Base-by-base conservation (phyloP, 1,140 invertebrate species). In the Zophobas atratus region DNA sequence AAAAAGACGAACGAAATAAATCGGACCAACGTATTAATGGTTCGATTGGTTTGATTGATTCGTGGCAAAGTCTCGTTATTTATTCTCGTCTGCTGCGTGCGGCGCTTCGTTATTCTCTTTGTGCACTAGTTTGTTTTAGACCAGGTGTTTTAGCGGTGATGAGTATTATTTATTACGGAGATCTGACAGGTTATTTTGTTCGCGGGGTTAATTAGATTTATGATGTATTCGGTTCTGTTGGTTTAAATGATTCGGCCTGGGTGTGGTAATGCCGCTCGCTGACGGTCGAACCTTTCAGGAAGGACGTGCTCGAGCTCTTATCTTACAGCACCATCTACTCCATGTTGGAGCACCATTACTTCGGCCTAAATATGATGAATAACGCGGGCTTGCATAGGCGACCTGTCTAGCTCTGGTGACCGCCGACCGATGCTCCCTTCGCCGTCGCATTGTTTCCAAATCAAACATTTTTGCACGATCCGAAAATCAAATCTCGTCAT, bases 151-250 rank as follows among this genome's bases (percentile, higher is more conserved):
- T 70, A 70, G 49, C 77, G 77, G 76, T 76, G 81, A 82, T 79
- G 80, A 77, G 74, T 71, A 81, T 82, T 81, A 82, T 82, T 81
- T 81, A 82, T 82, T 81, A 78, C 67, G 49, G 67, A 74, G 67
- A 81, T 79, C 81, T 82, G 83, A 84, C 83, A 84, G 82, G 82
- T 84, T 82, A 84, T 83, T 84, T 82, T 79, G 82, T 81, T 82
- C 80, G 74, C 79, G 77, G 81, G 81, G 83, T 83, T 84, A 84
- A 84, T 84, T 84, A 84, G 83, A 84, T 84, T 84, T 84, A 84
- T 84, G 82, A 84, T 83, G 82, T 77, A 79, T 83, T 78, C 78
- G 76, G 77, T 77, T 78, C 72, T 82, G 82, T 83, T 82, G 82
- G 82, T 83, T 83, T 83, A 81, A 83, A 83, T 82, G 81, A 83